Percentiles rank a stretch among this genome's conserved stretches.
Evolutionary conservation across 2,113 vertebrate genomes (phyloP).

Genomic region (Perca flavescens): DNA sequence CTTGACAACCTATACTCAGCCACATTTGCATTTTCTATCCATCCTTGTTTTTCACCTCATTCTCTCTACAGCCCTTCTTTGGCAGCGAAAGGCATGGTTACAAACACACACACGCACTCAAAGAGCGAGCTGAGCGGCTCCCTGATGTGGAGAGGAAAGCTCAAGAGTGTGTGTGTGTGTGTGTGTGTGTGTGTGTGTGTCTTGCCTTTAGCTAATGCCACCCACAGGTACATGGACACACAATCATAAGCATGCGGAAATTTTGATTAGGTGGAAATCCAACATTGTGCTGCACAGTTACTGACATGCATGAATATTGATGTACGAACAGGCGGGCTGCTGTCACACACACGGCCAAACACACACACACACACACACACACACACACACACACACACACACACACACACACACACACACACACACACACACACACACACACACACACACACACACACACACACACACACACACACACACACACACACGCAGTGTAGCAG

Average conservation of each 20-base stretch:
- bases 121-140: neutral
- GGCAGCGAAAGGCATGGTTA: constrained; percentile 21
- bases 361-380: neutral
- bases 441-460: neutral
- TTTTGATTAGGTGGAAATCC: constrained; percentile 34
- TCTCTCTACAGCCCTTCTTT: constrained; percentile 21
- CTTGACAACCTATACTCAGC: constrained; percentile 4
- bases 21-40: constrained; percentile 43
- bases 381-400: neutral
- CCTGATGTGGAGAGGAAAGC: constrained; percentile 38
- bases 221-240: constrained; percentile 1
- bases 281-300: neutral
- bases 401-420: neutral
- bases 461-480: constrained; percentile 5
- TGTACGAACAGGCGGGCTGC: neutral
- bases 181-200: constrained; percentile 7
- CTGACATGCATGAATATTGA: constrained; percentile 40
- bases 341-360: neutral
- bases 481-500: neutral
- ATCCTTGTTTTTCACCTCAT: constrained; percentile 37
- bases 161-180: constrained; percentile 31
- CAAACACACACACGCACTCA: constrained; percentile 13
- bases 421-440: constrained; percentile 10
- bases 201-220: constrained; percentile 23
- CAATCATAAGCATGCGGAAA: constrained; percentile 2